Evolutionary conservation across 2,888 invertebrate genomes (phyloP).

Genomic region (Cantharis lateralis): DNA sequence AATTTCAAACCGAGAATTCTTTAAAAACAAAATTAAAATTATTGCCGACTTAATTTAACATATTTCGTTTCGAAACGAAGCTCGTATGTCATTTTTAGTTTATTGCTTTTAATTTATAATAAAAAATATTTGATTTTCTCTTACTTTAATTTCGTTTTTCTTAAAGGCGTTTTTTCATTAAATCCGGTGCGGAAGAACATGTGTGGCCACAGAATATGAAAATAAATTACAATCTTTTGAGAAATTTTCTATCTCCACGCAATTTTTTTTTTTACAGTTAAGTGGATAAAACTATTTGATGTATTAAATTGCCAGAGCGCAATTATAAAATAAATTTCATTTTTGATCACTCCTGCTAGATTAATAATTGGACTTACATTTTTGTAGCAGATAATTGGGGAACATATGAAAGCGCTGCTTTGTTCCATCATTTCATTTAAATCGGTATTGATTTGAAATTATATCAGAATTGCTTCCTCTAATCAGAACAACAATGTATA

Average conservation of each 20-base stretch:
- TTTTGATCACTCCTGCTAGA: not conserved
- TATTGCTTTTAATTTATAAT: not conserved
- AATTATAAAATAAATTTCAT: not conserved
- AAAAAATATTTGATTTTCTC: not conserved
- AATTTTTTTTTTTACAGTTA: not conserved
- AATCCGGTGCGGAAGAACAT: not conserved
- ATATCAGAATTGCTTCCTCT: not conserved
- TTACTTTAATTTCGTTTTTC: not conserved
- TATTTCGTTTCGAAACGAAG: not conserved
- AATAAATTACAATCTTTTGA: not conserved
- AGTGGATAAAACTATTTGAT: not conserved
- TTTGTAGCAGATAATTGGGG: not conserved
- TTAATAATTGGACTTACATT: not conserved
- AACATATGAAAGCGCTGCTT: not conserved
- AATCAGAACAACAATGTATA: not conserved
- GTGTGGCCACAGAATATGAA: not conserved
- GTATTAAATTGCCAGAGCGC: not conserved
- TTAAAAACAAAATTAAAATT: not conserved
- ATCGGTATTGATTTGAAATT: not conserved
- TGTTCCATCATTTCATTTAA: not conserved
- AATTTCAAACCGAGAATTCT: not conserved
- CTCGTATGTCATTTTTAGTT: not conserved
- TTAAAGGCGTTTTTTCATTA: not conserved
- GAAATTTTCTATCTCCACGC: not conserved
- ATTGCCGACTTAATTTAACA: not conserved